Conservation (phyloP, 1,140 invertebrate species). For the Drosophila arawakana region DNA sequence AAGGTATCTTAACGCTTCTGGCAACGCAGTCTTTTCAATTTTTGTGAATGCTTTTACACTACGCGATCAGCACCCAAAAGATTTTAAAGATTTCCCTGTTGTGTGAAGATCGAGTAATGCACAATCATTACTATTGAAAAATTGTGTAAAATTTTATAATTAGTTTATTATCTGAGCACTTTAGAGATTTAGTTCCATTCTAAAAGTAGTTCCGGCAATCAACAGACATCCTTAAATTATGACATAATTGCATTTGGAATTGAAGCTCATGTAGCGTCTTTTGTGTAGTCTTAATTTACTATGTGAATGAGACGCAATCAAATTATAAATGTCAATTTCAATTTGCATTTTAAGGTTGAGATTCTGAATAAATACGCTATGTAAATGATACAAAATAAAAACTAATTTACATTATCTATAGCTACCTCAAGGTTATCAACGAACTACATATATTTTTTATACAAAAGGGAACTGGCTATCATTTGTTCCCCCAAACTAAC, state of each 20-base stretch:
- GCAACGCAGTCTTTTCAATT: no score
- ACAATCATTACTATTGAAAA: no score
- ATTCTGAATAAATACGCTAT: neutral
- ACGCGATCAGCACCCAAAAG: no score
- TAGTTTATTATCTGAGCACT: neutral
- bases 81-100: no score
- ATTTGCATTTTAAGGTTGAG: constrained; percentile 9
- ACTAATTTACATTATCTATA: neutral
- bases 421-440: neutral
- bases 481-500: no score
- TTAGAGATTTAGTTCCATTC: neutral
- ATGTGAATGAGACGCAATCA: constrained; percentile 18
- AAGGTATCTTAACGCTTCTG: no score
- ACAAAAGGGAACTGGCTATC: no score
- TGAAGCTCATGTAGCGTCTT: constrained; percentile 1
- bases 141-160: no score
- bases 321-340: constrained; percentile 20
- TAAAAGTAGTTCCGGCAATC: neutral
- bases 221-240: constrained; percentile 5
- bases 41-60: no score
- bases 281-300: constrained; percentile 4
- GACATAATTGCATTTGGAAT: constrained; percentile 9
- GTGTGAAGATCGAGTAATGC: no score
- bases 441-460: no score
- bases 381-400: neutral